phyloP scores from a whole-genome alignment of 37 sponge, comb jelly and placozoan species.

The Mnemiopsis leidyi region DNA sequence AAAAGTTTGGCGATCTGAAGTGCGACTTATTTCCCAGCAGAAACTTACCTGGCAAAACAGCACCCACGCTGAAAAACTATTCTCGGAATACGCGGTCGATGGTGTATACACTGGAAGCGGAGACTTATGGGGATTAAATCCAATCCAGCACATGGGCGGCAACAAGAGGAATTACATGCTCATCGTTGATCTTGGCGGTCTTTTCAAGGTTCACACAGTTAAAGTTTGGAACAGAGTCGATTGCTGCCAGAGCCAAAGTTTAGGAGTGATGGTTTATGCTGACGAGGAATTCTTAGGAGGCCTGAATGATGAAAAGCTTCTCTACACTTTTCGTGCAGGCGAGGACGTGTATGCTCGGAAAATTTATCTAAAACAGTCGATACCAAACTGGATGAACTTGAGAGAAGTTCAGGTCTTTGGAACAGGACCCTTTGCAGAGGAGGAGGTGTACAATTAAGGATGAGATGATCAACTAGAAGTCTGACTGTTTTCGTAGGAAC shows the following conservation, averaged over 20 bases:
- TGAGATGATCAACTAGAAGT: too few species aligned
- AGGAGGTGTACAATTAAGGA: neutral
- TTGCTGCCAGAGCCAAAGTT: neutral
- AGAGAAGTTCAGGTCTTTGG: neutral
- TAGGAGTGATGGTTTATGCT: neutral
- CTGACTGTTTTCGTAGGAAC: too few species aligned
- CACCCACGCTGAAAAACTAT: neutral
- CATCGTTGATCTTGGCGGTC: neutral
- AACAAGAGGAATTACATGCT: neutral
- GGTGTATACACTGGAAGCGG: neutral
- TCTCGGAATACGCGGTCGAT: neutral
- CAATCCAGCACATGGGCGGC: neutral
- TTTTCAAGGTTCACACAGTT: neutral
- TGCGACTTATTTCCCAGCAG: neutral
- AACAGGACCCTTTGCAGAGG: neutral
- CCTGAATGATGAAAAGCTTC: neutral
- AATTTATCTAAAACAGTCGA: neutral
- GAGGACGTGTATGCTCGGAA: neutral
- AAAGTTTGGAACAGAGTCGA: neutral
- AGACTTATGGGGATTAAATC: neutral
- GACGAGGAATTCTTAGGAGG: neutral
- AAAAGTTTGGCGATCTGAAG: neutral
- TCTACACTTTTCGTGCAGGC: neutral
- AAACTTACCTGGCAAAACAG: neutral
- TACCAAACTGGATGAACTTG: neutral